A percentile compares a stretch with the other conserved stretches of the same genome.
These are phyloP conservation scores for Ranitomeya variabilis DNA, from an alignment of 2,113 vertebrate genomes.

Conservation along the genomic window DNA sequence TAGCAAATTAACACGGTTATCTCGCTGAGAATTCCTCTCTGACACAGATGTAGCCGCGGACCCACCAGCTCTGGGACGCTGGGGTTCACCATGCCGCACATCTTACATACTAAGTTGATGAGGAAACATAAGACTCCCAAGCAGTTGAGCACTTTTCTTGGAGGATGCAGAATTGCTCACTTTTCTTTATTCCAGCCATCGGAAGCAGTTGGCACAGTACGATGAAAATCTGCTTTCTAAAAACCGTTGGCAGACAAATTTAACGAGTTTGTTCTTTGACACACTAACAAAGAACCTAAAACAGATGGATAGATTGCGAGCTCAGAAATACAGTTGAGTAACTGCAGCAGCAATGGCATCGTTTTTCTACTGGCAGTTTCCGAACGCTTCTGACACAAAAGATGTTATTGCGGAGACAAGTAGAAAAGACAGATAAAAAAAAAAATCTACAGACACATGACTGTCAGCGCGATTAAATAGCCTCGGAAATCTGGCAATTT, in stretches of 20 bases:
- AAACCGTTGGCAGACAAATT: slow-evolving; percentile 58
- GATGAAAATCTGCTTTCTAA: slow-evolving; percentile 57
- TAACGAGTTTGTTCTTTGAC: slow-evolving; percentile 54
- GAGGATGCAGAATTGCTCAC: slow-evolving; percentile 53
- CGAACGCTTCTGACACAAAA: slow-evolving; percentile 53
- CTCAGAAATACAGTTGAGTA: slow-evolving; percentile 38
- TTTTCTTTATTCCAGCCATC: slow-evolving; percentile 39
- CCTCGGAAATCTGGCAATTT: slow-evolving; percentile 32
- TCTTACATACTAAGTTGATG: slow-evolving; percentile 24
- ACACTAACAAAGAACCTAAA: slow-evolving; percentile 25
- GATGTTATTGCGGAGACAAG: slow-evolving; percentile 56
- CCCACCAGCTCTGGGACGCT: neutral
- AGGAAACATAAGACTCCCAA: slow-evolving; percentile 38
- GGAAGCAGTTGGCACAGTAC: slow-evolving; percentile 52
- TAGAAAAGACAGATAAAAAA: slow-evolving; percentile 52
- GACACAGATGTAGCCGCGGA: neutral
- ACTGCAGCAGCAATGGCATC: slow-evolving; percentile 38
- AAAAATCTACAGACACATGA: slow-evolving; percentile 42
- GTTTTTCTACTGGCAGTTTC: slow-evolving; percentile 49
- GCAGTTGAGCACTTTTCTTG: slow-evolving; percentile 41
- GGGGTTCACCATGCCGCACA: slow-evolving; percentile 7
- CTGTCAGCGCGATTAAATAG: slow-evolving; percentile 16
- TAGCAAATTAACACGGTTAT: slow-evolving; percentile 12
- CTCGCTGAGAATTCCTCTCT: neutral
- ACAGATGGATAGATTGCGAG: slow-evolving; percentile 56